Percentiles rank a stretch among this genome's conserved stretches.
Evolutionary conservation across 2,888 invertebrate species (phyloP).

Genomic region (Andrena trimmerana): DNA sequence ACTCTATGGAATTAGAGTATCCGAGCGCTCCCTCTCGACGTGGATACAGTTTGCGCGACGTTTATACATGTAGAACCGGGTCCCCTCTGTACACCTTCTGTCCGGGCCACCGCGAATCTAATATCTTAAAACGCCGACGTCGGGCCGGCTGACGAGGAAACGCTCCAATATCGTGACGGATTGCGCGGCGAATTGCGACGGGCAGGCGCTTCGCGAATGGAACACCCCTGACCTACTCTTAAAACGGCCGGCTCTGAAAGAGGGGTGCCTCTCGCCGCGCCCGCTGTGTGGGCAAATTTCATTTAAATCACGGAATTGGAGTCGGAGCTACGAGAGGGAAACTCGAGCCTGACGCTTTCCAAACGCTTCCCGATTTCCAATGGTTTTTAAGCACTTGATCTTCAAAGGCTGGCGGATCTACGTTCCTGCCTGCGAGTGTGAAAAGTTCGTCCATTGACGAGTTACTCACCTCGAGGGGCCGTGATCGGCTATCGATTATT

Average conservation of each 20-base stretch:
- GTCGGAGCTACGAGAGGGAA: no score
- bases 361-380: no score
- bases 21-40: slow-evolving; percentile 37
- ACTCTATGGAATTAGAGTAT: slow-evolving; percentile 73
- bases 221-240: background rate
- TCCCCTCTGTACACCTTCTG: slow-evolving; percentile 20
- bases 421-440: no score
- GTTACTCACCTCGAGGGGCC: background rate
- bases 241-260: no score
- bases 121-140: slow-evolving; percentile 55
- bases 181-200: slow-evolving; percentile 31
- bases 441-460: slow-evolving; percentile 7
- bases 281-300: no score
- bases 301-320: no score
- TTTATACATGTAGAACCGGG: slow-evolving; percentile 38
- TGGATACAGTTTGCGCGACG: slow-evolving; percentile 52
- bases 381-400: background rate
- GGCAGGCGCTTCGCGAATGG: slow-evolving; percentile 5
- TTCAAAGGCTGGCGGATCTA: background rate
- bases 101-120: slow-evolving; percentile 23
- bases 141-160: slow-evolving; percentile 22
- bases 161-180: slow-evolving; percentile 34
- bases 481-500: slow-evolving; percentile 27
- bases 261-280: no score
- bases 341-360: no score